These are phyloP conservation scores for Macrosiphum euphorbiae DNA, from an alignment of 2,888 invertebrate genomes.

Conservation along the genomic window DNA sequence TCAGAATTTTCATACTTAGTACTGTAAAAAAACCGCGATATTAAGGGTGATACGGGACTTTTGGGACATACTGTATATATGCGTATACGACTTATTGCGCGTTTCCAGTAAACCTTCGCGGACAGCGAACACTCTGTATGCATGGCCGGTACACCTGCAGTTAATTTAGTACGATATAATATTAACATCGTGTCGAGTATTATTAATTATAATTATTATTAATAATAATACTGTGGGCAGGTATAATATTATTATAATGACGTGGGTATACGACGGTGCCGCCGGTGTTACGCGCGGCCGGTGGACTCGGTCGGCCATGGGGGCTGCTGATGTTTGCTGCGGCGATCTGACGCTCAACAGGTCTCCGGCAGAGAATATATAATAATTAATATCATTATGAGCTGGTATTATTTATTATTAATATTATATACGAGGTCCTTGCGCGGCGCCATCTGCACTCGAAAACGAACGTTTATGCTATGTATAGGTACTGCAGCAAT, in stretches of 20 bases:
- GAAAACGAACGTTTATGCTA: neutral
- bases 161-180: neutral
- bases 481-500: neutral
- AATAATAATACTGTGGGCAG: neutral
- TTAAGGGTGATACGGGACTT: no score
- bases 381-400: neutral
- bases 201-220: neutral
- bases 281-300: constrained; percentile 46
- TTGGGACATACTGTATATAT: no score
- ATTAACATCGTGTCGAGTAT: neutral
- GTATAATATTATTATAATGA: neutral
- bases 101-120: neutral
- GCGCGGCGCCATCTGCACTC: neutral
- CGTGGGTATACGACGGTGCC: neutral
- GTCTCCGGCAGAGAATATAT: neutral
- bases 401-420: neutral
- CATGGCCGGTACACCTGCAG: no score
- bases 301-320: neutral
- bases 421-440: neutral
- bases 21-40: no score
- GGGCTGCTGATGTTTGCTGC: neutral
- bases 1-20: no score
- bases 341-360: neutral
- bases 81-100: neutral
- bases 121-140: neutral